Evolutionary conservation across 1,140 invertebrate species (phyloP).

Genomic region (Nymphalis io): DNA sequence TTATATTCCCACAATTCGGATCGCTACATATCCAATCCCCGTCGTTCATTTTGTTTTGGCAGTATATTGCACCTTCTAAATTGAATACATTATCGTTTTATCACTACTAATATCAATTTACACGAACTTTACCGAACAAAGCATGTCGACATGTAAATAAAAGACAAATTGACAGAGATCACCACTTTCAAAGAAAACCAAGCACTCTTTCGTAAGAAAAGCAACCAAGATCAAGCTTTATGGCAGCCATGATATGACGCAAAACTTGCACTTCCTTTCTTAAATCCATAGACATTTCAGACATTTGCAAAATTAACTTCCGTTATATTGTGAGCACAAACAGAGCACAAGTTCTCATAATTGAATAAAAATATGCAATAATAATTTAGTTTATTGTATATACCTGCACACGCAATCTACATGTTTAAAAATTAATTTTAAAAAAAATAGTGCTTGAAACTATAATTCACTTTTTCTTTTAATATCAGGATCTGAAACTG

Average conservation of each 20-base stretch:
- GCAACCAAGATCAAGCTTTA: slow-evolving; percentile 75
- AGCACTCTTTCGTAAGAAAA: slow-evolving; percentile 75
- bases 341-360: background rate
- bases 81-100: slow-evolving; percentile 30
- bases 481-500: no score
- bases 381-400: no score
- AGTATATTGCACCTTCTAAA: slow-evolving; percentile 34
- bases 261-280: slow-evolving; percentile 41
- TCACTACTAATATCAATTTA: slow-evolving; percentile 33
- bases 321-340: slow-evolving; percentile 19
- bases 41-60: slow-evolving; percentile 74
- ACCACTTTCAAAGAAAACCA: slow-evolving; percentile 71
- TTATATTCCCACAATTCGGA: slow-evolving; percentile 94
- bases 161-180: slow-evolving; percentile 59
- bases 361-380: background rate
- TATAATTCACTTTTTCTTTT: no score
- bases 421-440: no score
- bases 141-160: slow-evolving; percentile 63
- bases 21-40: slow-evolving; percentile 77
- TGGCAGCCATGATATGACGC: slow-evolving; percentile 75
- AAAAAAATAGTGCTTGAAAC: no score
- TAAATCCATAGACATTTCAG: slow-evolving; percentile 39
- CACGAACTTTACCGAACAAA: slow-evolving; percentile 32
- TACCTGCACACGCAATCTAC: no score
- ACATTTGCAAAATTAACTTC: slow-evolving; percentile 33